phyloP scores from a whole-genome alignment of 2,797 vertebrate species.

The Micrastur ruficollis region DNA sequence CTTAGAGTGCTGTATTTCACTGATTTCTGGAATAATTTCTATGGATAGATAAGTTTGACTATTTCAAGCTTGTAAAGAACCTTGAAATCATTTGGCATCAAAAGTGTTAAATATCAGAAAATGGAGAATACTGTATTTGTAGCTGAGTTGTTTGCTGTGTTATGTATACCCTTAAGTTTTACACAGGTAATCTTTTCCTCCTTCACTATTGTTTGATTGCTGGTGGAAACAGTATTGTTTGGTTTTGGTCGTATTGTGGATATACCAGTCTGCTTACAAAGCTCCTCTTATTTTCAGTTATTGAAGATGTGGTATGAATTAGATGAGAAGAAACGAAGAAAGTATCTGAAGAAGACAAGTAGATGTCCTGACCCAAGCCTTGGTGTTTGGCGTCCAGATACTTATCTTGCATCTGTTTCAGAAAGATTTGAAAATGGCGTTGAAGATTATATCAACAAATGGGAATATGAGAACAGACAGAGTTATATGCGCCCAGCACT shows the following conservation, averaged over 20 bases:
- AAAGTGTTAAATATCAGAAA: background rate
- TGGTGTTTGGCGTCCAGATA: slow-evolving; percentile 83
- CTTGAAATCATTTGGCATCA: background rate
- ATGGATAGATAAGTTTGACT: background rate
- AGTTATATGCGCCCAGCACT: background rate
- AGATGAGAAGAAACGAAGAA: slow-evolving; percentile 75
- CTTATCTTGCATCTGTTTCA: slow-evolving; percentile 90
- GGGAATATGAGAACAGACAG: slow-evolving; percentile 43
- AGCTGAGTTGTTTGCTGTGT: background rate
- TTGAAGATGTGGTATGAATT: slow-evolving; percentile 83
- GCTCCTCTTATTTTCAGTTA: slow-evolving; percentile 72
- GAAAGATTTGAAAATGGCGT: slow-evolving; percentile 87
- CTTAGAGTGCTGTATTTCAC: background rate
- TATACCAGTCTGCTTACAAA: background rate
- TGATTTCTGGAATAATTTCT: background rate
- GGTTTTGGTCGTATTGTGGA: background rate
- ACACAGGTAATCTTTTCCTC: background rate
- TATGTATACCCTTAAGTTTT: background rate
- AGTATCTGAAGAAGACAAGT: slow-evolving; percentile 80
- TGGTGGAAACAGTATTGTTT: background rate
- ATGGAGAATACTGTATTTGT: background rate
- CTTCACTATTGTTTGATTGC: background rate
- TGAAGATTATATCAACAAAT: slow-evolving; percentile 76
- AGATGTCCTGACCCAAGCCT: slow-evolving; percentile 90
- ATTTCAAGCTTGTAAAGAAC: background rate